Conservation (phyloP, 2,113 vertebrate genomes). For the Chunga burmeisteri region DNA sequence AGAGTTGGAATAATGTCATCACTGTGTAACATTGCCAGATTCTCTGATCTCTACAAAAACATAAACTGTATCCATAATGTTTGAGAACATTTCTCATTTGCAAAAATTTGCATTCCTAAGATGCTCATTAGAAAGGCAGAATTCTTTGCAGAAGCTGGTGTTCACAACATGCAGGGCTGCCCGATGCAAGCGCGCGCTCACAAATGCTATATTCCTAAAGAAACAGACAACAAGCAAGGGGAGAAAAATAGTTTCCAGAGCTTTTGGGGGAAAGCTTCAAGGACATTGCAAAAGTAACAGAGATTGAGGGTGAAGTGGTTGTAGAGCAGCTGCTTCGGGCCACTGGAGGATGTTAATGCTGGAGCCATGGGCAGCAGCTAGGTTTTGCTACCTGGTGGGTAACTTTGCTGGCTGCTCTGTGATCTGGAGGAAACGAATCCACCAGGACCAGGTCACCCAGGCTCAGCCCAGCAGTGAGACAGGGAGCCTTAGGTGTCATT, state of each 20-base stretch:
- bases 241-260: background rate
- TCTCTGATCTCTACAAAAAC: conserved; percentile 34
- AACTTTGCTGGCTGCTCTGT: background rate
- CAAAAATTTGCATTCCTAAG: conserved; percentile 56
- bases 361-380: background rate
- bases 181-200: background rate
- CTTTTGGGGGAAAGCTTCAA: background rate
- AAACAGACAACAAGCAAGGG: background rate
- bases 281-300: background rate
- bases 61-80: conserved; percentile 15
- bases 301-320: background rate
- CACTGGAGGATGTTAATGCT: background rate
- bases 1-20: background rate
- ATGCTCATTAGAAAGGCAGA: background rate
- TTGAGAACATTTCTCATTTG: conserved; percentile 36
- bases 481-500: background rate
- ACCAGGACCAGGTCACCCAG: background rate
- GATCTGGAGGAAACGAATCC: background rate
- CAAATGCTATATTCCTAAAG: background rate
- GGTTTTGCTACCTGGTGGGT: background rate
- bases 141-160: background rate
- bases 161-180: background rate
- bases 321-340: background rate
- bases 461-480: background rate
- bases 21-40: background rate